Percentiles rank a stretch among this genome's conserved stretches.
Conservation (phyloP, 1,140 invertebrate species). For the Lucilia sericata region DNA sequence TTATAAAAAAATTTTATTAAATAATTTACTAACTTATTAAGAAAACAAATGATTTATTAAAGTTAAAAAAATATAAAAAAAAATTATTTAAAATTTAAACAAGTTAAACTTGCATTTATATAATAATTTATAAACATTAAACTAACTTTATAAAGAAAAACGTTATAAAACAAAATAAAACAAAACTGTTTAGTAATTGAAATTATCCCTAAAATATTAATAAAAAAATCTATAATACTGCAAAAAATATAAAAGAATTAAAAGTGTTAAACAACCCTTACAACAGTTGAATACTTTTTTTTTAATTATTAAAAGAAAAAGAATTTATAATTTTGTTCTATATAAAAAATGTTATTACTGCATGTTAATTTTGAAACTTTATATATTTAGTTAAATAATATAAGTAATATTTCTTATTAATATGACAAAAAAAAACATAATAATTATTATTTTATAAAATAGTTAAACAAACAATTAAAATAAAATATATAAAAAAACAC, state of each 20-base stretch:
- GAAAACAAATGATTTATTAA: not conserved
- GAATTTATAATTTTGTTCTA: not conserved
- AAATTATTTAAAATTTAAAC: not conserved
- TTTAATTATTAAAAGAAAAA: not conserved
- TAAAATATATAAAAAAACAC: not conserved
- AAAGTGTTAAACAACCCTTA: not conserved
- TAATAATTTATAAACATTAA: not conserved
- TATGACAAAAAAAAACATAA: not conserved
- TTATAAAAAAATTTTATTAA: not conserved
- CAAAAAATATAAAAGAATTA: not conserved
- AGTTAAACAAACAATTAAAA: not conserved
- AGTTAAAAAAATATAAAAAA: not conserved
- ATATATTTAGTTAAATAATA: conserved; percentile 12
- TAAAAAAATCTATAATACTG: not conserved
- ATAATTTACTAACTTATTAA: not conserved
- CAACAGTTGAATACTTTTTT: not conserved
- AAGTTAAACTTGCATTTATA: conserved; percentile 27
- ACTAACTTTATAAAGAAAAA: not conserved
- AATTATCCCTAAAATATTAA: not conserved
- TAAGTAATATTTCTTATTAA: not conserved
- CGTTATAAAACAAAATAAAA: not conserved
- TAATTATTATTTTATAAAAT: not conserved
- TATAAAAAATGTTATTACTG: conserved; percentile 1
- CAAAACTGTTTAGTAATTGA: not conserved
- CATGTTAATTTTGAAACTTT: conserved; percentile 13